These are phyloP conservation scores for Horisme vitalbata DNA, from an alignment of 2,888 invertebrate genomes.

Conservation along the genomic window DNA sequence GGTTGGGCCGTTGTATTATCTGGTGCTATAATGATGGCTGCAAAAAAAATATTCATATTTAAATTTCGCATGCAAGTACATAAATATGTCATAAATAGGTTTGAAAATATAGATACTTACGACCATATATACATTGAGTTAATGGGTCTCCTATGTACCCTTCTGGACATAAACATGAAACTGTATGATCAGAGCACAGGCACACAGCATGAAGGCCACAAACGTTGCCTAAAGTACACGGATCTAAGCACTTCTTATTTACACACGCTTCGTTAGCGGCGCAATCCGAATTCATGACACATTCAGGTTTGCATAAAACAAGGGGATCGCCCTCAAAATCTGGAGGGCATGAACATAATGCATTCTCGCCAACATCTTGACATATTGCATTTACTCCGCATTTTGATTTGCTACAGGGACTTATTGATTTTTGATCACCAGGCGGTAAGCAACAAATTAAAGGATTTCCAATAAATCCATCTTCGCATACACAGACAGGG, in stretches of 20 bases:
- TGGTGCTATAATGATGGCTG: conserved; percentile 77
- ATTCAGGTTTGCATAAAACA: conserved; percentile 89
- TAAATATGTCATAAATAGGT: too few relatives aligned
- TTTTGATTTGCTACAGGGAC: conserved; percentile 88
- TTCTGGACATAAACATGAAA: conserved; percentile 90
- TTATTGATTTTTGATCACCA: conserved; percentile 78
- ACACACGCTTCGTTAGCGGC: conserved; percentile 88
- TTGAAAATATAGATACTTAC: conserved; percentile 64
- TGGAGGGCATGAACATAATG: conserved; percentile 90
- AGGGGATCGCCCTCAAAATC: conserved; percentile 91
- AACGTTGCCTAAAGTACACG: conserved; percentile 86
- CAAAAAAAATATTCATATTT: too few relatives aligned
- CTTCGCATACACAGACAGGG: conserved; percentile 89
- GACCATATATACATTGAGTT: conserved; percentile 86
- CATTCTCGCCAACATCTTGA: conserved; percentile 85
- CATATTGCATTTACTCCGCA: conserved; percentile 92
- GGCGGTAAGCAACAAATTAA: conserved; percentile 86
- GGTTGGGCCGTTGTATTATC: conserved; percentile 86
- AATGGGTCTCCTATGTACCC: conserved; percentile 92
- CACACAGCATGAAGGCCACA: conserved; percentile 93
- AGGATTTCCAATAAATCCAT: conserved; percentile 90
- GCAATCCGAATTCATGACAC: conserved; percentile 92
- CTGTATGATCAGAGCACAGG: conserved; percentile 90
- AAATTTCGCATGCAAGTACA: too few relatives aligned
- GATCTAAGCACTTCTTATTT: conserved; percentile 88